Evolutionary conservation across 35 echinoderm and acorn worm species (phyloP), one percentile per base, ranked within the genome.

Genomic region (Amphiura filiformis): DNA sequence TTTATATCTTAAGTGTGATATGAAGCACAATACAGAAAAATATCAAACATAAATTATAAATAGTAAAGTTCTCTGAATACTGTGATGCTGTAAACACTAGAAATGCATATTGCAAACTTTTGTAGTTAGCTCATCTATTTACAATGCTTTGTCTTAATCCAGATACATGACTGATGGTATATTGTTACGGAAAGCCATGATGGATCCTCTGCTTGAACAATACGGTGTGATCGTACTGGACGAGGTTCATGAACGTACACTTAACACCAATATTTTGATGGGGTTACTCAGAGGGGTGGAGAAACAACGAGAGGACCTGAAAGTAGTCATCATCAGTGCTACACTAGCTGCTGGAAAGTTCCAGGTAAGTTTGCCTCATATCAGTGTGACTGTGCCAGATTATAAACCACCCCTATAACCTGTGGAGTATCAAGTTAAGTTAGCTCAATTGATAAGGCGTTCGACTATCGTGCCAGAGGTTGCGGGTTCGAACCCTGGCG

Each of bases 131-230:
- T 13, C 61, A 11, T 56, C 1, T 13, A 11, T 31, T 31, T 86
- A 5, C 22, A 44, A 32, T 20, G 17, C 17, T 47, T 4, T 17
- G 41, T 47, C 17, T 47, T 4, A 9, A 86, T 84, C 11, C 39
- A 98, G 96, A 90, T 98, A 98, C 90, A 98, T 98, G 96, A 98
- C 95, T 44, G 96, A 98, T 83, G 96, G 96, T 98, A 98, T 98
- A 93, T 92, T 98, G 36, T 77, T 98, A 41, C 70, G 96, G 13
- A 93, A 98, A 42, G 96, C 93, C 41, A 98, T 98, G 96, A 98
- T 89, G 1, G 96, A 98, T 65, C 96, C 96, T 14, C 81, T 98
- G 37, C 85, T 98, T 39, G 96, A 98, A 39, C 86, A 90, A 1
- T 98, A 98, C 18, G 96, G 96, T 35, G 96, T 94, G 15, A 98